Conservation (phyloP, 2,797 vertebrate species). For the Neoniphon sammara region DNA sequence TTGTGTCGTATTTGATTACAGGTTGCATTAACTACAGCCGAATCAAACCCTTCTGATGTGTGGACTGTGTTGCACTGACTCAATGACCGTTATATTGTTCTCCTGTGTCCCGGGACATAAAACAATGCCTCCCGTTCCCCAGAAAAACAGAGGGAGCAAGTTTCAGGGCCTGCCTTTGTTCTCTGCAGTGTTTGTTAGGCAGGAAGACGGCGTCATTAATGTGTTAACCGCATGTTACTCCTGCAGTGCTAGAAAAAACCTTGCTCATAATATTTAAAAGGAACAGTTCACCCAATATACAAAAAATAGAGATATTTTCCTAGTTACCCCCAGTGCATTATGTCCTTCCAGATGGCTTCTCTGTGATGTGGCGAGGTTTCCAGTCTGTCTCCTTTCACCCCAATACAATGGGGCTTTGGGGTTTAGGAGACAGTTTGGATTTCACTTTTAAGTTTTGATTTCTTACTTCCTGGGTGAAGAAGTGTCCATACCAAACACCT, state of each 20-base stretch:
- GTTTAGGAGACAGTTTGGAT: too few species aligned
- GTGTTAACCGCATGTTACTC: conserved; percentile 59
- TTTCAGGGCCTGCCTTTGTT: conserved; percentile 70
- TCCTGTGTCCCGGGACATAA: conserved; percentile 61
- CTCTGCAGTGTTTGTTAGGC: conserved; percentile 55
- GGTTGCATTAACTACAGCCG: conserved; percentile 64
- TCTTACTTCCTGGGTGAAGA: too few species aligned
- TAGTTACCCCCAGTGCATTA: too few species aligned
- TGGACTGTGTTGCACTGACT: conserved; percentile 47
- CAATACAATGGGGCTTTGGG: too few species aligned
- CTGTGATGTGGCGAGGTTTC: too few species aligned
- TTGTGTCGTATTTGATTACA: conserved; percentile 74
- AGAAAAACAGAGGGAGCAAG: conserved; percentile 51
- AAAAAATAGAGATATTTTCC: too few species aligned
- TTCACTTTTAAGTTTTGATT: too few species aligned
- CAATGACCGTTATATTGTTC: conserved; percentile 69
- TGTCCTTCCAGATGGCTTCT: too few species aligned
- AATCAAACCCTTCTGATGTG: conserved; percentile 60
- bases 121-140: conserved; percentile 68
- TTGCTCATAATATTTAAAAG: background rate
- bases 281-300: too few species aligned
- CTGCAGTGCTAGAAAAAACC: conserved; percentile 55
- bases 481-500: too few species aligned
- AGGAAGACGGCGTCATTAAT: conserved; percentile 72
- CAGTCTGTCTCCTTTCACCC: too few species aligned